Evolutionary conservation across 2,113 vertebrate species (phyloP), one percentile per base, ranked within the genome.

Genomic region (Ivindomyrus marchei): DNA sequence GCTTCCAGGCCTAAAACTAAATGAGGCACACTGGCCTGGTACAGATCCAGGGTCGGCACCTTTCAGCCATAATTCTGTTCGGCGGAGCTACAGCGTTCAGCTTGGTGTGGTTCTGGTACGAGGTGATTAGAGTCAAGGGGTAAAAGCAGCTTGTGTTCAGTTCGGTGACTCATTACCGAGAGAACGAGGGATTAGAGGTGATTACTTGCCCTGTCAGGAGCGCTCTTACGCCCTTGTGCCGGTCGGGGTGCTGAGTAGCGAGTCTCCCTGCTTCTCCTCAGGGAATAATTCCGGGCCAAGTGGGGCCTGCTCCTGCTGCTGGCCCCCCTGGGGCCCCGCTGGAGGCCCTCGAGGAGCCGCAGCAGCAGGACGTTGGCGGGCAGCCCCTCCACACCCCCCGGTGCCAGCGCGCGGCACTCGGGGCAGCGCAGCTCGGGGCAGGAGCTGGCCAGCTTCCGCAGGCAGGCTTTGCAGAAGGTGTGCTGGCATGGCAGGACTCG

Each of bases 401-500:
- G 94, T 1, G 96, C 96, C 0, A 96, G 96, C 24, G 97, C 94
- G 52, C 94, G 92, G 93, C 98, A 98, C 94, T 98, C 97, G 0
- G 98, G 98, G 89, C 98, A 99, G 91, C 96, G 91, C 77, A 98
- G 94, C 93, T 96, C 97, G 91, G 96, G 95, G 91, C 93, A 94
- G 13, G 91, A 94, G 56, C 95, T 95, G 93, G 97, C 94, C 88
- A 97, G 97, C 92, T 94, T 95, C 94, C 97, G 97, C 85, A 99
- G 95, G 91, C 98, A 99, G 52, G 97, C 93, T 90, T 96, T 94
- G 92, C 98, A 99, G 96, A 99, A 98, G 0, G 97, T 98, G 94
- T 98, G 98, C 94, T 99, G 98, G 95, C 98, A 99, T n/a, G 98
- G 98, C 83, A 99, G 95, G 87, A 99, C 97, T 93, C 97, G 98